phyloP scores from a whole-genome alignment of 2,888 invertebrate species.

The Biston stratarius region DNA sequence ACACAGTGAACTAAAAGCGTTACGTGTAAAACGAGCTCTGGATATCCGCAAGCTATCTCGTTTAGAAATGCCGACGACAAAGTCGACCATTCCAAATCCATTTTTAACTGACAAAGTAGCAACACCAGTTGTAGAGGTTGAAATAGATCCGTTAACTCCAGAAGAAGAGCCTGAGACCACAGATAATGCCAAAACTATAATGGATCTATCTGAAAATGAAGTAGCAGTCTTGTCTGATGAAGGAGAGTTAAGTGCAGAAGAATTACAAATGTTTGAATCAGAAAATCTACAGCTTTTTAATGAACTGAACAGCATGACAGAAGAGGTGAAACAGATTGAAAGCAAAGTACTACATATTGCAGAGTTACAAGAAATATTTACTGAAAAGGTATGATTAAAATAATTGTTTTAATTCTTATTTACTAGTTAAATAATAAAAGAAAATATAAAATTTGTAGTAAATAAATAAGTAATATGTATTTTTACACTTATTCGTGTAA shows the following conservation, averaged over 20 bases:
- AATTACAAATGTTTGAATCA: conserved; percentile 96
- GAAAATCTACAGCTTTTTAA: conserved; percentile 96
- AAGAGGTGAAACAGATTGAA: conserved; percentile 96
- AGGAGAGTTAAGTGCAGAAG: conserved; percentile 92
- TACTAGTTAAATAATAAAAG: no score
- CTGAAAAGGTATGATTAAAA: conserved; percentile 92
- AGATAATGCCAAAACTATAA: conserved; percentile 63
- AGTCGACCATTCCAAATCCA: conserved; percentile 68
- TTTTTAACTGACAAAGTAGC: conserved; percentile 61
- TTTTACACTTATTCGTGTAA: no score
- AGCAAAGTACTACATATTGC: conserved; percentile 98
- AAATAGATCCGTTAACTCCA: conserved; percentile 33
- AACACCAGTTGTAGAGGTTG: conserved; percentile 51
- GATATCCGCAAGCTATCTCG: conserved; percentile 93
- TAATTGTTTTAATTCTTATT: no score
- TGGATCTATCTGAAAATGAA: conserved; percentile 77
- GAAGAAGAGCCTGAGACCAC: conserved; percentile 51
- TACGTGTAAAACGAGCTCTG: conserved; percentile 93
- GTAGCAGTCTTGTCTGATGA: conserved; percentile 85
- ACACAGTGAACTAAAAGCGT: conserved; percentile 95
- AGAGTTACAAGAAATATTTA: conserved; percentile 97
- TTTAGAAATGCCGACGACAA: conserved; percentile 81
- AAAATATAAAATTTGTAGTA: no score
- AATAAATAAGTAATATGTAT: no score
- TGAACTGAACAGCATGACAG: conserved; percentile 94